phyloP scores from a whole-genome alignment of 64 coral and sea anemone species.

The Dendrophyllia cribrosa region DNA sequence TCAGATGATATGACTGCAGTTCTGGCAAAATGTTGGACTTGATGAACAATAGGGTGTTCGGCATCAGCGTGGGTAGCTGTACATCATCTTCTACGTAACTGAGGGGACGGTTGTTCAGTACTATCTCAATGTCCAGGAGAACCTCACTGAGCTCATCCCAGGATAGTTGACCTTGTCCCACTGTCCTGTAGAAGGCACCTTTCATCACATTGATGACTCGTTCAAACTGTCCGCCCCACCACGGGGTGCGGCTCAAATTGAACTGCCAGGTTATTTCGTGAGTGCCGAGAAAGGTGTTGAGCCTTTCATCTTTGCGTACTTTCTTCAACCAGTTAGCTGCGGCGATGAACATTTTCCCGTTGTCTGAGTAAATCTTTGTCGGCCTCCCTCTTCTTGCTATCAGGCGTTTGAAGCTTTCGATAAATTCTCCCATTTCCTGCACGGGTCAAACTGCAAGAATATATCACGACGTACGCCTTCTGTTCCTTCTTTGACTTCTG shows the following conservation, averaged over 20 bases:
- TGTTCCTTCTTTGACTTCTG: neutral
- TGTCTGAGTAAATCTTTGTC: conserved; percentile 38
- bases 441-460: conserved; percentile 8
- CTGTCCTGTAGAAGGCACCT: conserved; percentile 23
- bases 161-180: conserved; percentile 26
- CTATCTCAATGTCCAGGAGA: conserved; percentile 8
- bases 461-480: neutral
- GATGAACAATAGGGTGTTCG: conserved; percentile 18
- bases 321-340: conserved; percentile 43
- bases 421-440: neutral
- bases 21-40: conserved; percentile 25
- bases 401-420: neutral
- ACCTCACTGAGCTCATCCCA: conserved; percentile 13
- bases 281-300: conserved; percentile 11
- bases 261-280: conserved; percentile 38
- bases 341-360: conserved; percentile 20
- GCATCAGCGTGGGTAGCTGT: conserved; percentile 38
- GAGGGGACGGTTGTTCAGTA: conserved; percentile 26
- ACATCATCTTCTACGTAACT: conserved; percentile 40
- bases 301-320: conserved; percentile 20
- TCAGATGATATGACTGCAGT: neutral
- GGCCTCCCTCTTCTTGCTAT: conserved; percentile 20
- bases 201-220: conserved; percentile 31
- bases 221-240: conserved; percentile 26
- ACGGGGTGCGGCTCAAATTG: conserved; percentile 5